phyloP scores from a whole-genome alignment of 2,797 vertebrate genomes.

The Cygnus olor region DNA sequence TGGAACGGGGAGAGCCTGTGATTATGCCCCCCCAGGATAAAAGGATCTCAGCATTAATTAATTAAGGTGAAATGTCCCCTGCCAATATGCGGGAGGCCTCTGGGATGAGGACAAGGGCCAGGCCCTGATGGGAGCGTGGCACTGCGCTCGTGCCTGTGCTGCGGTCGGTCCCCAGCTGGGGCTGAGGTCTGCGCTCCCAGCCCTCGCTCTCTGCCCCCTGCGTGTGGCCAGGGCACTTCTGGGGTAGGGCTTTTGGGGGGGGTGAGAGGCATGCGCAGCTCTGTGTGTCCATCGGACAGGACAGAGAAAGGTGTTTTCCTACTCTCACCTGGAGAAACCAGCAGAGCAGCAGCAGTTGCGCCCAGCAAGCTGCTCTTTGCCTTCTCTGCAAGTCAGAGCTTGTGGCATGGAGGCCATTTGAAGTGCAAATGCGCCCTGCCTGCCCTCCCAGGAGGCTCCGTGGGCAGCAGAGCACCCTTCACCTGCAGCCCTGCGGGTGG shows the following conservation, averaged over 20 bases:
- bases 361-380: neutral
- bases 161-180: neutral
- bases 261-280: neutral
- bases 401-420: neutral
- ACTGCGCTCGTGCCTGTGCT: neutral
- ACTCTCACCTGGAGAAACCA: neutral
- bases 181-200: neutral
- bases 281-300: fast-evolving
- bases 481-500: neutral
- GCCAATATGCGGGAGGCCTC: neutral
- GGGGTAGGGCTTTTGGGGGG: neutral
- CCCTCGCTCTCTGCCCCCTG: neutral
- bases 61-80: neutral
- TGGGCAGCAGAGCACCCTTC: neutral
- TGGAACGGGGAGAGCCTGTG: neutral
- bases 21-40: neutral
- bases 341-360: neutral
- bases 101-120: neutral
- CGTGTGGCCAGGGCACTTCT: neutral
- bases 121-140: neutral
- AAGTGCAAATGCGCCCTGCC: neutral
- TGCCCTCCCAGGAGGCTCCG: neutral
- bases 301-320: neutral
- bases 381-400: neutral
- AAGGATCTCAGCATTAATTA: slow-evolving; percentile 32